Conservation (phyloP, 2,113 vertebrate genomes). For the Melanerpes aurifrons region DNA sequence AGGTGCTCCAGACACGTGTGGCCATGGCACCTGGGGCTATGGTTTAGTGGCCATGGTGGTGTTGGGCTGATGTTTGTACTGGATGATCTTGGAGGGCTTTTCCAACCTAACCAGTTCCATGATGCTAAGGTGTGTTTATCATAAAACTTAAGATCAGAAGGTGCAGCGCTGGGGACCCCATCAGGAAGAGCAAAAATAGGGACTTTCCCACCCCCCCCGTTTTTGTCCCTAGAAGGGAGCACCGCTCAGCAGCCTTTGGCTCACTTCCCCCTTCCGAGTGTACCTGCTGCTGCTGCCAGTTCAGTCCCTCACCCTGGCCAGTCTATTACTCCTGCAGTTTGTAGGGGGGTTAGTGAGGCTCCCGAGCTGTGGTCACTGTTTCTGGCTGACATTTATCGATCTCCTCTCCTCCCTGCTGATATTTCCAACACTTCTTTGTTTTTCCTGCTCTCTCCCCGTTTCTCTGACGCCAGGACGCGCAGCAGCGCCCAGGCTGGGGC, state of each 20-base stretch:
- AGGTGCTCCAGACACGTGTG: too few species aligned
- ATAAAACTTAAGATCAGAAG: background rate
- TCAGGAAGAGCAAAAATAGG: conserved; percentile 60
- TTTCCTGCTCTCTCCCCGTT: conserved; percentile 48
- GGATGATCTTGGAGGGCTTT: too few species aligned
- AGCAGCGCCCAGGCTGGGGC: conserved; percentile 65
- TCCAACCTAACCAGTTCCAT: too few species aligned
- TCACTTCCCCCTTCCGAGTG: conserved; percentile 67
- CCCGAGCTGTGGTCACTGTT: conserved; percentile 86
- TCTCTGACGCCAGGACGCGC: background rate
- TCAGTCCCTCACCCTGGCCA: conserved; percentile 75
- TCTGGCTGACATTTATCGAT: conserved; percentile 90
- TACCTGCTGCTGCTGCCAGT: conserved; percentile 75
- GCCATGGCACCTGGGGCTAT: too few species aligned
- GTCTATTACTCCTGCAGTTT: conserved; percentile 84
- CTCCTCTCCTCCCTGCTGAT: conserved; percentile 84
- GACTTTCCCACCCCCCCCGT: conserved; percentile 49
- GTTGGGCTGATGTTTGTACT: too few species aligned
- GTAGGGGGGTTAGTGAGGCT: conserved; percentile 87
- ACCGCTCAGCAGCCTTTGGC: conserved; percentile 57
- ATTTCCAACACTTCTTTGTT: conserved; percentile 78
- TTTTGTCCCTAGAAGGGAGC: conserved; percentile 45
- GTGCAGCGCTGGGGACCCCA: conserved; percentile 4
- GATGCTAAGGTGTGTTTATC: background rate
- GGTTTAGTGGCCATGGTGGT: too few species aligned